Conservation (phyloP, 2,888 invertebrate genomes). For the Cataglyphis altisquamis region DNA sequence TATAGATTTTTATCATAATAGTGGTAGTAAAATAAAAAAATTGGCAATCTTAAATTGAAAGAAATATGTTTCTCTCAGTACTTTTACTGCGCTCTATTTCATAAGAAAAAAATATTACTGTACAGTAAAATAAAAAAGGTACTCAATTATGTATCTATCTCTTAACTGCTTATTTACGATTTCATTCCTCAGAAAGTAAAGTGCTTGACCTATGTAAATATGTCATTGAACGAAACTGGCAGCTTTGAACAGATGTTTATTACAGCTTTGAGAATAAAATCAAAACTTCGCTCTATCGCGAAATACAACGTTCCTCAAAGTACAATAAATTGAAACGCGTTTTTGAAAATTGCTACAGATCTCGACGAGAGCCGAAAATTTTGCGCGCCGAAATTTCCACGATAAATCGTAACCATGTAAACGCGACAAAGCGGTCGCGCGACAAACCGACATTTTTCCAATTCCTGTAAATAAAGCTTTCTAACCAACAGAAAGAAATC, state of each 20-base stretch:
- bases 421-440: constrained; percentile 8
- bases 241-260: constrained; percentile 20
- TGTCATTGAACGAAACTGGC: neutral
- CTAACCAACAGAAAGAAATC: constrained; percentile 23
- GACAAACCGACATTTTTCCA: constrained; percentile 35
- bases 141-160: neutral
- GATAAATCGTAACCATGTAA: constrained; percentile 44
- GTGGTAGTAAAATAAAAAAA: neutral
- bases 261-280: neutral
- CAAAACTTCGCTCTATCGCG: constrained; percentile 6
- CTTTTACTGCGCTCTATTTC: neutral
- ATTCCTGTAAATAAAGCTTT: constrained; percentile 38
- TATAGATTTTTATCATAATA: neutral
- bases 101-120: neutral
- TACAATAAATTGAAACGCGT: constrained; percentile 26
- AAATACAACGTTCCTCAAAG: constrained; percentile 21
- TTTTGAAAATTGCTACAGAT: constrained; percentile 35
- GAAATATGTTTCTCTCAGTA: neutral
- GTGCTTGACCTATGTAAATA: neutral
- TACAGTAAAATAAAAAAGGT: neutral
- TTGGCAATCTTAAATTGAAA: neutral
- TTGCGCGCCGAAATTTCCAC: constrained; percentile 36
- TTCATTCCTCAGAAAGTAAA: neutral
- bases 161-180: neutral
- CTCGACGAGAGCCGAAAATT: constrained; percentile 44